Percentiles rank a stretch among this genome's conserved stretches.
Evolutionary conservation across 2,113 vertebrate species (phyloP).

Genomic region (Merops nubicus): DNA sequence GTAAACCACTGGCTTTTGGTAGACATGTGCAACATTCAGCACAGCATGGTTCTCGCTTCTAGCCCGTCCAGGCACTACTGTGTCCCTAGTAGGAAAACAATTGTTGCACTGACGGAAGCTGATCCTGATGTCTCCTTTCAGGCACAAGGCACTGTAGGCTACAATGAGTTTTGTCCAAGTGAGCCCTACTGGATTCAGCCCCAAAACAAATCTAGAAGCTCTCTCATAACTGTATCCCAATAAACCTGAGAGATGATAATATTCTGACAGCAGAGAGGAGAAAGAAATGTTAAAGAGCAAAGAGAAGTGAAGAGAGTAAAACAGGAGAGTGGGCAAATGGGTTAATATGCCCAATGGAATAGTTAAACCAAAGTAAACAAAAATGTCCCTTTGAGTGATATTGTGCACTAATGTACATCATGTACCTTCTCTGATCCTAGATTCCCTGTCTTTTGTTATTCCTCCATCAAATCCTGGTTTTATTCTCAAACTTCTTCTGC

Average conservation of each 20-base stretch:
- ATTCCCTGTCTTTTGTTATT: not conserved
- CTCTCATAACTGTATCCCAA: not conserved
- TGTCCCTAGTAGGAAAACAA: rapidly evolving
- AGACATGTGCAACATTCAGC: not conserved
- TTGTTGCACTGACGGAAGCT: not conserved
- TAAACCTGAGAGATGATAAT: not conserved
- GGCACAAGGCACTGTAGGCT: not conserved
- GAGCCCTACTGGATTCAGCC: not conserved
- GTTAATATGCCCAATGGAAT: not conserved
- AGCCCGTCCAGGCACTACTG: not conserved
- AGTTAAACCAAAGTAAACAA: not conserved
- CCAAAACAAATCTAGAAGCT: not conserved
- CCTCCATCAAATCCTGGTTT: not conserved
- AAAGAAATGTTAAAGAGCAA: not conserved
- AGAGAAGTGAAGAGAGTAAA: not conserved
- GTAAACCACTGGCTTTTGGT: not conserved
- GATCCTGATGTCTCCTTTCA: not conserved
- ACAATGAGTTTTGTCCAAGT: not conserved
- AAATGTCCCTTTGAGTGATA: not conserved
- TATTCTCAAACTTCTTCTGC: not conserved
- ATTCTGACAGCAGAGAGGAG: not conserved
- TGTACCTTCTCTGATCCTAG: not conserved
- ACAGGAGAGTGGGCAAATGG: not conserved
- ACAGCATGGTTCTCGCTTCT: not conserved
- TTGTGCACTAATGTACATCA: not conserved